These are phyloP conservation scores for Lithophane ornitopus DNA, from an alignment of 2,888 invertebrate genomes.

Conservation along the genomic window DNA sequence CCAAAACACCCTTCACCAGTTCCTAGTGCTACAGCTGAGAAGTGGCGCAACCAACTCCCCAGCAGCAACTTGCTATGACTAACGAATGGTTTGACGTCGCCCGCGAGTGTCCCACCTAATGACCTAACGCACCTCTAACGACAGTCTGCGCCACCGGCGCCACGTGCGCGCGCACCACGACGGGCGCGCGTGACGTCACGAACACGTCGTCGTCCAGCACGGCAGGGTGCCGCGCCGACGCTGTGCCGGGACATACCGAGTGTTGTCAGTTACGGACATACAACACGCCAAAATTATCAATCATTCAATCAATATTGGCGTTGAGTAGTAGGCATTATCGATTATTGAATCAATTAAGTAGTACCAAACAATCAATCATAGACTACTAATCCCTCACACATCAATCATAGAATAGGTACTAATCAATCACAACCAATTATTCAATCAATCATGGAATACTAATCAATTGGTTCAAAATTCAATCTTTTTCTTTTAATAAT, in stretches of 20 bases:
- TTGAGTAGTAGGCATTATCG: not conserved
- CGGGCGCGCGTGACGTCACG: slow-evolving; percentile 72
- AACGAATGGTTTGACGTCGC: not conserved
- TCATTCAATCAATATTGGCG: not conserved
- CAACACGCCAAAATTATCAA: not conserved
- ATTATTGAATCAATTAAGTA: not conserved
- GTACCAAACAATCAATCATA: not conserved
- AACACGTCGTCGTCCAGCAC: slow-evolving; percentile 84
- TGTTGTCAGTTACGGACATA: not conserved
- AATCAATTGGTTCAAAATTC: not conserved
- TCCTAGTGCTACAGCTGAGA: not conserved
- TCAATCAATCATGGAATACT: not conserved
- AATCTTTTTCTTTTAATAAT: not conserved
- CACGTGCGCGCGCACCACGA: slow-evolving; percentile 68
- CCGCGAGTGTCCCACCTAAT: not conserved
- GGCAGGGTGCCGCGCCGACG: slow-evolving; percentile 1
- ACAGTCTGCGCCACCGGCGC: slow-evolving; percentile 71
- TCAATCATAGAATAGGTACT: not conserved
- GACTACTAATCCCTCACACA: not conserved
- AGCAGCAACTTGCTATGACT: too few species aligned
- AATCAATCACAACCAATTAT: not conserved
- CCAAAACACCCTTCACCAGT: not conserved
- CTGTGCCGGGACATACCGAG: slow-evolving; percentile 1
- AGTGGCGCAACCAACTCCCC: not conserved
- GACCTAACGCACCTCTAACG: slow-evolving; percentile 61